Conservation (phyloP, 2,113 vertebrate species). For the Thermophis baileyi region DNA sequence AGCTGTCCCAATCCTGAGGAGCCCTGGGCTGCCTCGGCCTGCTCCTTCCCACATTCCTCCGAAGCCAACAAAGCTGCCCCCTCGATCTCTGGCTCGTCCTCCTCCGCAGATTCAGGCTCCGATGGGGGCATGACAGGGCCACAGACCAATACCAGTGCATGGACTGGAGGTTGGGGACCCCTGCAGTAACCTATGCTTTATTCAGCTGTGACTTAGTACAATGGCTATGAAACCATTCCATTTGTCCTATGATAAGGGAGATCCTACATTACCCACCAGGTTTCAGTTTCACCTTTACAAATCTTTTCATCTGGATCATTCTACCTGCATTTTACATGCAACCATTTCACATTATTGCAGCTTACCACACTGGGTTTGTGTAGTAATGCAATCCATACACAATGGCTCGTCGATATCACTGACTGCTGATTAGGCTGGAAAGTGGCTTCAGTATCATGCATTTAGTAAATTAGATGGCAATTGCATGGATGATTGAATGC, state of each 20-base stretch:
- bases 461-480: slow-evolving; percentile 10
- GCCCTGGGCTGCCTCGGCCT: too few species aligned
- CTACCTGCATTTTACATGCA: not conserved
- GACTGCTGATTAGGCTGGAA: not conserved
- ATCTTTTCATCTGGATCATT: not conserved
- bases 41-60: too few species aligned
- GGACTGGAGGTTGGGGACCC: too few species aligned
- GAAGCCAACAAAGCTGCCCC: too few species aligned
- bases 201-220: not conserved
- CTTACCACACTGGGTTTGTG: not conserved
- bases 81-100: too few species aligned
- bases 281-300: not conserved
- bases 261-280: not conserved
- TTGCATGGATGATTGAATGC: not conserved
- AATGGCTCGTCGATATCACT: not conserved
- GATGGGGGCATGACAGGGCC: too few species aligned
- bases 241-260: not conserved
- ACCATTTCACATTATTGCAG: not conserved
- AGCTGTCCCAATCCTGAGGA: too few species aligned
- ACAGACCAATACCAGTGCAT: too few species aligned
- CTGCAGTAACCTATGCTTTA: not conserved
- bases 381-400: not conserved
- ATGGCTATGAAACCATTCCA: not conserved
- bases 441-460: not conserved
- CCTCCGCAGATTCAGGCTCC: too few species aligned